Evolutionary conservation across 2,888 invertebrate species (phyloP), one percentile per base, ranked within the genome.

Genomic region (Leptura quadrifasciata): DNA sequence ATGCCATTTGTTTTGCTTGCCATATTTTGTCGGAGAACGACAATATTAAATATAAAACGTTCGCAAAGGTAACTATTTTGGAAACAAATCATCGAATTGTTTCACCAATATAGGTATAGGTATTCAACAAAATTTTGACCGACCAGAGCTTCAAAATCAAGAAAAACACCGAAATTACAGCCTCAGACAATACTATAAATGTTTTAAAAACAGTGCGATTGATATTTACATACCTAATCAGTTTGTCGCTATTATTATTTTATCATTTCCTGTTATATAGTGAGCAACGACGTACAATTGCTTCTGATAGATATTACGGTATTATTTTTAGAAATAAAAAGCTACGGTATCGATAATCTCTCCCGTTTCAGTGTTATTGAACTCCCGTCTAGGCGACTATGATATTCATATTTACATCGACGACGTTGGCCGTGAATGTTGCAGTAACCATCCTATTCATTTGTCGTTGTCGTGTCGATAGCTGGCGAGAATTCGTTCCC

Each of bases 251-350:
- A 17, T 5, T 52, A 52, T 52, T 18, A 55, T 17, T 20, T 20
- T 55, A 18, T 54, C 8, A 54, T 55, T 55, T 55, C 55, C 55
- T 17, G 17, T 17, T 9, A n/a, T n/a, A n/a, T n/a, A 20, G 17
- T 55, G 18, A 18, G 10, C 63, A 63, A 35, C 35, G 17, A 63
- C 31, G 17, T 63, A 35, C 21, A 54, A 47, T 65, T 31, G 65
- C 21, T 24, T 65, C n/a, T 21, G 21, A 20, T 57, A n/a, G 52
- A n/a, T 65, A 65, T 65, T 47, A 15, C 21, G 52, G 21, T 21
- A 65, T 65, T 65, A 65, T 65, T 52, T 65, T 65, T 65, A 65
- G 65, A 65, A 65, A 63, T 39, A 35, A 63, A 65, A 17, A 15
- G 10, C 15, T 55, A 47, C 27, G 64, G 12, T 20, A 47, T n/a